Percentiles rank a stretch among this genome's conserved stretches.
Conservation (phyloP, 2,113 vertebrate species). For the Tautogolabrus adspersus region DNA sequence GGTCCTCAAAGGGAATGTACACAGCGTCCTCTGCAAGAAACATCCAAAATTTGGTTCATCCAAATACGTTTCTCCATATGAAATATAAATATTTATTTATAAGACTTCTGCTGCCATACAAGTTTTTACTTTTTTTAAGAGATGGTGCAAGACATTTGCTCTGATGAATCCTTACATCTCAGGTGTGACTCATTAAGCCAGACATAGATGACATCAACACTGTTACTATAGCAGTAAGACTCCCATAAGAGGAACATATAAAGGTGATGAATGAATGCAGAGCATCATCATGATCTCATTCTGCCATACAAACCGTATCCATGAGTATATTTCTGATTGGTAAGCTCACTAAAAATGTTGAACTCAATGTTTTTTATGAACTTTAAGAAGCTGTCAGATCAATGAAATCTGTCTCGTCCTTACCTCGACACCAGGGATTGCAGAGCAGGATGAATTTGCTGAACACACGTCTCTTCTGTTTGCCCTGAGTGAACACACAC, state of each 20-base stretch:
- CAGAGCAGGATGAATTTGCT: conserved; percentile 77
- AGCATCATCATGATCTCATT: background rate
- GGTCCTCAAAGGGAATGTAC: conserved; percentile 74
- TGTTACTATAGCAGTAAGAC: background rate
- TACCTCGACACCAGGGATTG: conserved; percentile 83
- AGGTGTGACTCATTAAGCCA: background rate
- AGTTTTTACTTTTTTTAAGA: background rate
- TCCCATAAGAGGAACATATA: background rate
- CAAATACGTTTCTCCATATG: too few relatives aligned
- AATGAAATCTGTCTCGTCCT: conserved; percentile 17
- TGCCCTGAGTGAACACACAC: background rate
- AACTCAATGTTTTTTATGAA: background rate
- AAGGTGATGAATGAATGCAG: background rate
- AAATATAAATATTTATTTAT: too few relatives aligned
- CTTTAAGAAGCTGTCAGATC: background rate
- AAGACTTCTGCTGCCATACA: too few relatives aligned
- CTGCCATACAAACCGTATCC: background rate
- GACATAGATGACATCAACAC: background rate
- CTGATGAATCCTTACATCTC: background rate
- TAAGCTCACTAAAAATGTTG: background rate
- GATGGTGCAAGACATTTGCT: background rate
- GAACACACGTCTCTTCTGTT: background rate
- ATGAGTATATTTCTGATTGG: too few relatives aligned
- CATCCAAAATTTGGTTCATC: background rate
- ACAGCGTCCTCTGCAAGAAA: conserved; percentile 78